Percentiles rank a stretch among this genome's conserved stretches.
Conservation (phyloP, 2,797 vertebrate species). For the Typhlichthys subterraneus region DNA sequence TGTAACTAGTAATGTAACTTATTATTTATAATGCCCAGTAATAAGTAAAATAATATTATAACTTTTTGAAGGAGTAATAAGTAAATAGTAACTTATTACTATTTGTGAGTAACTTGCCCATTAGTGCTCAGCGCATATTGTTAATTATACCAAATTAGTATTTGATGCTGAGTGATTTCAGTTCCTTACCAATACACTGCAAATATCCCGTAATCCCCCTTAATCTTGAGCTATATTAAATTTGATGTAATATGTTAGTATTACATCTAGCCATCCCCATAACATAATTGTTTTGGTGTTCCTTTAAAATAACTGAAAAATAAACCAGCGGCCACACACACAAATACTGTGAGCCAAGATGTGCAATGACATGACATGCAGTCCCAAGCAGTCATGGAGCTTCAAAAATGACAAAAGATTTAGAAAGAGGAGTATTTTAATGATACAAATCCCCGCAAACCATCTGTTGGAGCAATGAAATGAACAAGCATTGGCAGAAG, state of each 20-base stretch:
- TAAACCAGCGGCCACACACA: neutral
- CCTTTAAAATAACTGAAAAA: neutral
- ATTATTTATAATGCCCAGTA: too few relatives aligned
- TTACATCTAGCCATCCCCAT: neutral
- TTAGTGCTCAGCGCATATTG: slow-evolving; percentile 20
- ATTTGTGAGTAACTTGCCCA: neutral
- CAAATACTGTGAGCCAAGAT: slow-evolving; percentile 20
- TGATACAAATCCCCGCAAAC: slow-evolving; percentile 59
- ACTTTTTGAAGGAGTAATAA: too few relatives aligned
- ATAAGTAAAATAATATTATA: too few relatives aligned
- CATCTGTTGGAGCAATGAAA: slow-evolving; percentile 75
- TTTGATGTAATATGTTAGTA: slow-evolving; percentile 28
- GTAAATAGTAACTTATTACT: too few relatives aligned
- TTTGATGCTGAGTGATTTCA: slow-evolving; percentile 44
- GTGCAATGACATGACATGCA: neutral
- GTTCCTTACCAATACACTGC: slow-evolving; percentile 27
- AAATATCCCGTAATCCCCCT: slow-evolving; percentile 49
- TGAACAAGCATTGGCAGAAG: slow-evolving; percentile 50
- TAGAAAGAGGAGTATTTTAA: slow-evolving; percentile 52
- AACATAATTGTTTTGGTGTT: neutral
- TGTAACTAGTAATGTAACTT: too few relatives aligned
- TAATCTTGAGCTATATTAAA: slow-evolving; percentile 46
- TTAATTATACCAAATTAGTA: slow-evolving; percentile 44
- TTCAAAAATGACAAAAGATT: slow-evolving; percentile 41
- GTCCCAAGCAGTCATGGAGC: slow-evolving; percentile 17